Conservation (phyloP, 1,140 invertebrate species). For the Hylaeus volcanicus region DNA sequence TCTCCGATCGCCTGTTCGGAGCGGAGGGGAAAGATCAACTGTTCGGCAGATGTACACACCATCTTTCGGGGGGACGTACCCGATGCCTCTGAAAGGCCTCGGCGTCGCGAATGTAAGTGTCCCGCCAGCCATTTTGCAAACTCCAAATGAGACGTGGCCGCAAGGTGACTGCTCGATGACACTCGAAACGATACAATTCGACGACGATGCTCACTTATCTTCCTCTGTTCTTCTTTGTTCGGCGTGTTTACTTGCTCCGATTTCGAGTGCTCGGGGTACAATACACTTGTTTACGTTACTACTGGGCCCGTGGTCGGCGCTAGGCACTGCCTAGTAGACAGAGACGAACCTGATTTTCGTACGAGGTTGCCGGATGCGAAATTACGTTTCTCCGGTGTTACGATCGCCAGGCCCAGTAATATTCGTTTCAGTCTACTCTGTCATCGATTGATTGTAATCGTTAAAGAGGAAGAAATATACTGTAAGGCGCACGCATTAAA, state of each 20-base stretch:
- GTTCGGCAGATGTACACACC: slow-evolving; percentile 55
- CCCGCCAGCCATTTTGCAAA: neutral
- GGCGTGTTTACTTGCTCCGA: neutral
- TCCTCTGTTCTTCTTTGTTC: neutral
- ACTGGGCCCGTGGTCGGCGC: no score
- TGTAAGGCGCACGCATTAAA: no score
- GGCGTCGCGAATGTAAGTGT: slow-evolving; percentile 16
- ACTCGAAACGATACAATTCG: neutral
- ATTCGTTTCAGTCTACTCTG: no score
- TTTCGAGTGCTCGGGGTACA: neutral
- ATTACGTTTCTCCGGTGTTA: no score
- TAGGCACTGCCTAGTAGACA: no score
- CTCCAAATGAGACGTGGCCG: neutral
- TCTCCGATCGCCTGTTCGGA: slow-evolving; percentile 58
- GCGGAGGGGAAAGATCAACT: slow-evolving; percentile 41
- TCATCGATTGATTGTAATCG: no score
- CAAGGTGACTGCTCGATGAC: neutral
- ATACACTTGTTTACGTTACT: no score
- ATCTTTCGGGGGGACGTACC: slow-evolving; percentile 25
- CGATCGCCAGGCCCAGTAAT: no score
- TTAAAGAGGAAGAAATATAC: no score
- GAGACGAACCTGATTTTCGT: no score
- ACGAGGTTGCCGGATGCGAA: no score
- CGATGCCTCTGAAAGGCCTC: slow-evolving; percentile 26
- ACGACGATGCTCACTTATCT: neutral